phyloP scores from a whole-genome alignment of 2,797 vertebrate genomes.

The Sitta carolinensis region DNA sequence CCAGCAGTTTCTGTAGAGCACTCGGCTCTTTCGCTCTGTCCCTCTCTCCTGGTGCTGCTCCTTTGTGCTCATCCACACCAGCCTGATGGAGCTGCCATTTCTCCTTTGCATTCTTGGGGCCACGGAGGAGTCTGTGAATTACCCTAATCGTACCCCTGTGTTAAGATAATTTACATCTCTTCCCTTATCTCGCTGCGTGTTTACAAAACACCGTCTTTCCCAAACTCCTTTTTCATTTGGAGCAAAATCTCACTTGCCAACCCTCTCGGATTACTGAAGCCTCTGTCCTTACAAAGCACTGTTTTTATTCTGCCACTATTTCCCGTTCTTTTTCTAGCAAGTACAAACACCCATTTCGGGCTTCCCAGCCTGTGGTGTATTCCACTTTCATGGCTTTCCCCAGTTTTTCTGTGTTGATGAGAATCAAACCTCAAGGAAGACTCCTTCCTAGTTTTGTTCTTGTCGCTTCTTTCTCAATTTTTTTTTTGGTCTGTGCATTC shows the following conservation, averaged over 20 bases:
- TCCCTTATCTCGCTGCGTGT: background rate
- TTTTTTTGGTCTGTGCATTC: background rate
- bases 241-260: background rate
- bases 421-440: background rate
- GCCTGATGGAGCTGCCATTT: background rate
- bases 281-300: background rate
- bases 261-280: background rate
- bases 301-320: background rate
- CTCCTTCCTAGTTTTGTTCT: background rate
- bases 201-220: slow-evolving; percentile 10
- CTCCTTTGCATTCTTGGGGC: background rate
- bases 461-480: background rate
- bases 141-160: fast-evolving
- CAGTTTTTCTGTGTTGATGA: background rate
- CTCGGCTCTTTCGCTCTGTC: background rate
- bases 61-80: background rate
- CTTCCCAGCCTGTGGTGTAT: background rate
- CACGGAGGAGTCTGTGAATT: background rate
- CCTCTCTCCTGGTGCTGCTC: background rate
- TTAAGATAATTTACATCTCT: background rate
- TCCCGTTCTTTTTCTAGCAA: background rate
- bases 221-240: background rate
- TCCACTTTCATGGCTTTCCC: background rate
- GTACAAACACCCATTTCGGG: fast-evolving
- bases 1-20: background rate